Evolutionary conservation across 2,888 invertebrate genomes (phyloP), one percentile per base, ranked within the genome.

Genomic region (Stenurella melanura): DNA sequence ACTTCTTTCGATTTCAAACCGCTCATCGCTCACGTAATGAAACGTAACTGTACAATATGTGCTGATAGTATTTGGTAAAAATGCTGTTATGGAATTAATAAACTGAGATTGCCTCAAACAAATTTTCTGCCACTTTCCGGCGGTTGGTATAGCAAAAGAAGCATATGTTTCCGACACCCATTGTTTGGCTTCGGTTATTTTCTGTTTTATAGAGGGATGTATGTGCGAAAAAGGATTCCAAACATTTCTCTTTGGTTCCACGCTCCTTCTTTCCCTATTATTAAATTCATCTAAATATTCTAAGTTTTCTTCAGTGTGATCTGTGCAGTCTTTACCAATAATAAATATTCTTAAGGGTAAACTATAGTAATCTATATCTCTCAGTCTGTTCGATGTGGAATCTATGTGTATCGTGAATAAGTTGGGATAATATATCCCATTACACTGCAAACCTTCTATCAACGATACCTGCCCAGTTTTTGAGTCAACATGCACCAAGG

Each of bases 111-210:
- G 92, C 82, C 94, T 93, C 80, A 96, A 89, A 86, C 96, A 96
- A 77, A 96, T 95, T 84, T 95, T 94, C 84, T 94, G 93, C 94
- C 95, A 96, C 85, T 93, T 93, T 87, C 94, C 94, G 34, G 93
- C 93, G 38, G 95, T 95, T 74, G 96, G 96, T 89, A 96, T 95
- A n/a, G 96, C 94, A 87, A 95, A 96, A 50, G 96, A 96, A 7
- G 96, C 96, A 83, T 95, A 94, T 0, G 96, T 96, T 89, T 96
- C 96, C 17, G 96, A 94, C 86, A 95, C 94, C 96, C 96, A 96
- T 87, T 95, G 95, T 86, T 94, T 95, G 15, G 96, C 96, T 85
- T 95, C 95, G 11, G 94, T 91, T 79, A 95, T 92, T 87, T 93
- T 92, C 15, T 92, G 90, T 87, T 94, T 93, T 83, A 93, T 90